Base-by-base conservation (phyloP, 2,113 vertebrate species). In the Bos javanicus region DNA sequence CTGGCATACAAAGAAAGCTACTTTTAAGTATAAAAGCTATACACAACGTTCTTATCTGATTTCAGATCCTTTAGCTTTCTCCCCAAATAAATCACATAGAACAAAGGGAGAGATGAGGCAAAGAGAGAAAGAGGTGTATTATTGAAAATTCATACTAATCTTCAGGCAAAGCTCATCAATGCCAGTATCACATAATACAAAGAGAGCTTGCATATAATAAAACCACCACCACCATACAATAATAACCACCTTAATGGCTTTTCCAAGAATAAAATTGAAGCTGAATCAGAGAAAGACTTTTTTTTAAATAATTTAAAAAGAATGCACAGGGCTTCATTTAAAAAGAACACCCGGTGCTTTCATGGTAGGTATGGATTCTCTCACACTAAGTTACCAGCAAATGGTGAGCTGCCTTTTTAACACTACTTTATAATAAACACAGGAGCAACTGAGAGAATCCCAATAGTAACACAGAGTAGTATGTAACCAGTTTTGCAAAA, bases 1-100 rank as follows among this genome's bases (percentile, higher is more conserved):
- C 91, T 98, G 98, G 98, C 98, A 98, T 99, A 98, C 98, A 98
- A 98, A 98, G 98, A 98, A 98, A 99, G 98, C 99, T 98, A 98
- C 97, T 98, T 95, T 97, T 98, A 98, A 98, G 97, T 99, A 99
- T 98, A 99, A 99, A 99, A 99, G 98, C 98, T 99, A 98, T 98
- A 98, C 98, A 99, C 98, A 98, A 98, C 96, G 97, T 98, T 98
- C 76, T 98, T 93, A 82, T 96, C 97, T 97, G 97, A 97, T 98
- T 98, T 98, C 97, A 98, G 97, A 98, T 98, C 96, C 94, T 96
- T 98, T 90, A 57, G 89, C 98, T 98, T 98, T 98, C 98, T 98
- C 98, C 98, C 96, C 96, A 98, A 98, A 98, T 84, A 94, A 98
- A 98, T 94, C 98, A 96, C 28, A 71, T 82, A 91, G 98, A 95